Evolutionary conservation across 2,888 invertebrate genomes (phyloP), one percentile per base, ranked within the genome.

Genomic region (Nycteola revayana): DNA sequence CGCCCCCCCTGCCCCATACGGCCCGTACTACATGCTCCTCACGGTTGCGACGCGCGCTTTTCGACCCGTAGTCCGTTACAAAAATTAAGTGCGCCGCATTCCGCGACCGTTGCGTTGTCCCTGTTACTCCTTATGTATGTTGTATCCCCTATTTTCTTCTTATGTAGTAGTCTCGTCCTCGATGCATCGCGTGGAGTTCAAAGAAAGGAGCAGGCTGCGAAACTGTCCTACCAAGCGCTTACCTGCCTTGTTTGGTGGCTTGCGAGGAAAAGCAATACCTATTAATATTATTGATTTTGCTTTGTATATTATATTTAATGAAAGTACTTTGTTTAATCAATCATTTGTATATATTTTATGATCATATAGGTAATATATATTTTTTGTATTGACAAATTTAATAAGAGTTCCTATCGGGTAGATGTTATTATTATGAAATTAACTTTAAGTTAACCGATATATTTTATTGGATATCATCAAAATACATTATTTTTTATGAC

Each of bases 1-100:
- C 57, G 64, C 73, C 73, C 75, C 69, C 63, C 64, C 53, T 62
- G 50, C 70, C 53, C 56, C 60, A 42, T 56, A 58, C 62, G 54
- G 50, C 43, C 71, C 75, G 76, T 84, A 82, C 81, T 82, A 81
- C 81, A 77, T 78, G 75, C 62, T 75, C 74, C 75, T 74, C 75
- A 69, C 66, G 67, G 55, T 67, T 63, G 66, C 71, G 70, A 70
- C 81, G 82, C 82, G 78, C 82, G 82, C 83, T 80, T 85, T 84
- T 83, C 80, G 81, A 84, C 77, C 75, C 77, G 68, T 60, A 80
- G 83, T 82, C 87, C 87, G 87, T 87, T 87, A 87, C 83, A 85
- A 87, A 85, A 86, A 85, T 85, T 82, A 83, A 86, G 76, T 82
- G 81, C 79, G 79, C 84, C 80, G 77, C 86, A 86, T 86, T 86